Evolutionary conservation across 2,797 vertebrate species (phyloP).

Genomic region (Phataginus tricuspis): DNA sequence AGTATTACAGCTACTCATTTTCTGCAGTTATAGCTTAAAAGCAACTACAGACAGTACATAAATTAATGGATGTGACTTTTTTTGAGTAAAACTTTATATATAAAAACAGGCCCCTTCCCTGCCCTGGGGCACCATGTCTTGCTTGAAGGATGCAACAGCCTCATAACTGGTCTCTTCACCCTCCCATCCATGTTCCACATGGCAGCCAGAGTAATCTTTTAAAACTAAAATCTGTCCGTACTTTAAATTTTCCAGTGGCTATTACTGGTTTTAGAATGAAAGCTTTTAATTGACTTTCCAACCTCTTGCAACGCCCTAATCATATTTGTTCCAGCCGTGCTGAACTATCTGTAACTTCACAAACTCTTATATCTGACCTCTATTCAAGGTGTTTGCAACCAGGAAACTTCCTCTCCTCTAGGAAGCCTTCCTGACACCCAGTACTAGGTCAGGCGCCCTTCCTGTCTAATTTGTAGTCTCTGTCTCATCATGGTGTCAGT

Average conservation of each 20-base stretch:
- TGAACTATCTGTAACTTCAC: slow-evolving; percentile 11
- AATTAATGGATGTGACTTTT: neutral
- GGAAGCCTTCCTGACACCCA: neutral
- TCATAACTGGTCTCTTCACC: neutral
- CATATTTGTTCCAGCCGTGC: neutral
- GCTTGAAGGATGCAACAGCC: neutral
- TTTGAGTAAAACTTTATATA: neutral
- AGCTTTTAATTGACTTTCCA: neutral
- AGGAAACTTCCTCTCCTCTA: neutral
- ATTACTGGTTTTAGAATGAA: neutral
- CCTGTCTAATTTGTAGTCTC: neutral
- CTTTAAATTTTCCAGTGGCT: neutral
- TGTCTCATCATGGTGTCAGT: neutral
- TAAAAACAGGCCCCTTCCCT: neutral
- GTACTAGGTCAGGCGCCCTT: neutral
- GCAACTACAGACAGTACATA: neutral
- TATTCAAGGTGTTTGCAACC: neutral
- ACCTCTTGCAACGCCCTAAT: neutral
- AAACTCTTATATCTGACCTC: slow-evolving; percentile 4
- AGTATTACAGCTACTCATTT: neutral
- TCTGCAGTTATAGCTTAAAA: slow-evolving; percentile 33
- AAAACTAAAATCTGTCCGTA: neutral
- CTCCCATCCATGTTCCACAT: neutral
- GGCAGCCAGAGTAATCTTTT: slow-evolving; percentile 3
- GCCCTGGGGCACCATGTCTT: neutral